Percentiles rank a stretch among this genome's conserved stretches.
Conservation (phyloP, 2,797 vertebrate species). For the Ispidina picta region DNA sequence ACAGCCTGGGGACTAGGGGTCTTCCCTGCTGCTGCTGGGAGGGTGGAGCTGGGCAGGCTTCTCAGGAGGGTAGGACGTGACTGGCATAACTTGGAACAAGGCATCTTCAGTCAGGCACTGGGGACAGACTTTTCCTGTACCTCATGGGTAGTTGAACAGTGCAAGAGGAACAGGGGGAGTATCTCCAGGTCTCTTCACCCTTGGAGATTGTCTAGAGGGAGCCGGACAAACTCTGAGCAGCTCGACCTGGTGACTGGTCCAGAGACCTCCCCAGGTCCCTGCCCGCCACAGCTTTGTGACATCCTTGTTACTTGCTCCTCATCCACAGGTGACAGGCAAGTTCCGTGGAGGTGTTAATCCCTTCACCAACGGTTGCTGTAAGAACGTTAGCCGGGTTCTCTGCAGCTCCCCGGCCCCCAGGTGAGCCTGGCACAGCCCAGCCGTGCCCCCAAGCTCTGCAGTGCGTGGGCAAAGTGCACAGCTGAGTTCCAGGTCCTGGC, state of each 20-base stretch:
- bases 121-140: not conserved
- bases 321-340: slow-evolving; percentile 92
- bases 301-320: not conserved
- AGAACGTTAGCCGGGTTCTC: slow-evolving; percentile 92
- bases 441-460: fast-evolving
- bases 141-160: fast-evolving
- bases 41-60: fast-evolving
- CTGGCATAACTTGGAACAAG: not conserved
- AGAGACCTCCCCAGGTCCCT: not conserved
- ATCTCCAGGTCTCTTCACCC: fast-evolving
- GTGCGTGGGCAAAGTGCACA: fast-evolving
- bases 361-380: slow-evolving; percentile 94
- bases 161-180: not conserved
- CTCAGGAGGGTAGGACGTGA: fast-evolving
- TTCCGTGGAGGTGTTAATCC: slow-evolving; percentile 97
- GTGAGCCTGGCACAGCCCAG: slow-evolving; percentile 47
- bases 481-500: fast-evolving
- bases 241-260: not conserved
- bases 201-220: not conserved
- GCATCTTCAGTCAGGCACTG: not conserved
- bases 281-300: fast-evolving
- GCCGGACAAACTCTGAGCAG: not conserved
- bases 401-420: slow-evolving; percentile 96
- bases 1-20: not conserved
- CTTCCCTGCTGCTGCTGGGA: not conserved